Evolutionary conservation across 1,140 invertebrate genomes (phyloP).

Genomic region (Brachionus plicatilis): DNA sequence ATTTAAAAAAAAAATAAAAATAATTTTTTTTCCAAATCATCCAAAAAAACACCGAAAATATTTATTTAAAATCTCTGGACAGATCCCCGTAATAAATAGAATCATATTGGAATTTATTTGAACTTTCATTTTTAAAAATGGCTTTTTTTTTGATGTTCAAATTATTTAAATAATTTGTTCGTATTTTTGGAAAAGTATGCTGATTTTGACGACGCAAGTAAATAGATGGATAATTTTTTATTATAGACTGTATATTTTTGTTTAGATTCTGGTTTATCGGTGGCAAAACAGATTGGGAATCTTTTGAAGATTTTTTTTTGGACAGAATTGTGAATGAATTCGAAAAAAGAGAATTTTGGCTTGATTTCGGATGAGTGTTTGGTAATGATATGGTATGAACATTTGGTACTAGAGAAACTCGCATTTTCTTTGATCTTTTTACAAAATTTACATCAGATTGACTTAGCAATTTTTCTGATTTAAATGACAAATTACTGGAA

Average conservation of each 20-base stretch:
- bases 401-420: neutral
- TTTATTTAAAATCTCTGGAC: neutral
- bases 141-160: neutral
- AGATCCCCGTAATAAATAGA: conserved; percentile 3
- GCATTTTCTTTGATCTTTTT: neutral
- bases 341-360: neutral
- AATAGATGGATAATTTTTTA: conserved; percentile 1
- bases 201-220: neutral
- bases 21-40: no score
- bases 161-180: neutral
- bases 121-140: neutral
- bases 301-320: neutral
- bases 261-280: neutral
- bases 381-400: neutral
- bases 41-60: neutral
- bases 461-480: neutral
- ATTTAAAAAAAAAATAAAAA: no score
- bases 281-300: neutral
- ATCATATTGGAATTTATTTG: neutral
- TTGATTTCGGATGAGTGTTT: neutral
- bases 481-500: neutral
- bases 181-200: neutral
- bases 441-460: neutral
- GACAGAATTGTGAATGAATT: neutral
- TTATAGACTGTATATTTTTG: neutral